Percentiles rank a stretch among this genome's conserved stretches.
Conservation (phyloP, 2,797 vertebrate genomes). For the Cirrhinus molitorella region DNA sequence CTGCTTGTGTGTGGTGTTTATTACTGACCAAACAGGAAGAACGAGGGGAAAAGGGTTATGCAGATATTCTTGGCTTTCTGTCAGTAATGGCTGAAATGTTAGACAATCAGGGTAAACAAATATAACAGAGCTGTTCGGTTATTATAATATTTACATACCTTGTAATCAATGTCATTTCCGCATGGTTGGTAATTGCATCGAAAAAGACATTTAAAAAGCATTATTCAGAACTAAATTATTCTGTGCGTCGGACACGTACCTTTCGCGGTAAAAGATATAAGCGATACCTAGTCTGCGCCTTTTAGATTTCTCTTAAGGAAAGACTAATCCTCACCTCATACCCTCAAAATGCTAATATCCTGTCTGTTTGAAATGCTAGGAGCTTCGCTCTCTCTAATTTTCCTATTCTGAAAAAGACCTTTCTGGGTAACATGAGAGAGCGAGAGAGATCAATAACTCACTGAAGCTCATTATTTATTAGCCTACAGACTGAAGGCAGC, state of each 20-base stretch:
- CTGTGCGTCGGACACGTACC: background rate
- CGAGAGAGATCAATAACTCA: constrained; percentile 78
- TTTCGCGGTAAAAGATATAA: background rate
- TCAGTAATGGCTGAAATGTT: constrained; percentile 43
- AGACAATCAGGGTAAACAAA: constrained; percentile 44
- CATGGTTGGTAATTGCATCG: constrained; percentile 2
- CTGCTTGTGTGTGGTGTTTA: constrained; percentile 58
- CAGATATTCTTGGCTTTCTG: constrained; percentile 50
- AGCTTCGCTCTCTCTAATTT: constrained; percentile 74
- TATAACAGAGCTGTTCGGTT: constrained; percentile 31
- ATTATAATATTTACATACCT: constrained; percentile 36
- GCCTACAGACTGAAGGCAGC: constrained; percentile 70
- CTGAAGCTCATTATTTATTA: constrained; percentile 82
- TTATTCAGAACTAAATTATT: background rate
- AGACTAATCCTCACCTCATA: constrained; percentile 55
- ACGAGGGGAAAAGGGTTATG: constrained; percentile 46
- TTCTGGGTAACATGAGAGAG: constrained; percentile 67
- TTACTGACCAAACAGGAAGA: constrained; percentile 54
- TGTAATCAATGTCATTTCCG: constrained; percentile 31
- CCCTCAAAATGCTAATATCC: constrained; percentile 66
- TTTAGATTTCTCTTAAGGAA: constrained; percentile 50
- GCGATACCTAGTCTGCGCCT: constrained; percentile 8
- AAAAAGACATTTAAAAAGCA: constrained; percentile 4
- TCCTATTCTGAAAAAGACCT: constrained; percentile 74
- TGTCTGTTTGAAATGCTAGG: constrained; percentile 57